Evolutionary conservation across 2,797 vertebrate genomes (phyloP), one percentile per base, ranked within the genome.

Genomic region (Hapalemur alaotrensis): DNA sequence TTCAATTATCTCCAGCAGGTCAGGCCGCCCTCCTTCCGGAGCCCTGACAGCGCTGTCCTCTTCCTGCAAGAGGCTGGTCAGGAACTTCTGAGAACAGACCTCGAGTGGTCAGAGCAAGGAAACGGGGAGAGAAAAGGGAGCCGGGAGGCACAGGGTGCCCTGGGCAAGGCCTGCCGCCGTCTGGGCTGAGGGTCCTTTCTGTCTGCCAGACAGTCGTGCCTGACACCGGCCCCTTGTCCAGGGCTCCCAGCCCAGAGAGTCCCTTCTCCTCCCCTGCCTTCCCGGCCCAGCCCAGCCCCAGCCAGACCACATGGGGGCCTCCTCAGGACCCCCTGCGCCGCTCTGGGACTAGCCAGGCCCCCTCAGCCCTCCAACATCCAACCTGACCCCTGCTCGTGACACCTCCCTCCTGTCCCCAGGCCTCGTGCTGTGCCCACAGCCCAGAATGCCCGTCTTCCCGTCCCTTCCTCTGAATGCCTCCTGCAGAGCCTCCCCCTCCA

Each of bases 131-230:
- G 12, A 28, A 18, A 48, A 50, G 13, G 18, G 50, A 78, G 25
- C 4, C 23, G 0, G 12, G 41, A 28, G 75, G 32, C 20, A 3
- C 59, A 3, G 46, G 65, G 38, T 23, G 35, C n/a, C 63, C 41
- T 43, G 1, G 35, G 18, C 43, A 28, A 4, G 13, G 17, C 61
- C 52, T 2, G 0, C 5, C 63, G 48, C 13, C 5, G 7, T 46
- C 14, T 22, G 30, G 5, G 72, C 28, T 0, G 15, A 38, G 28
- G 46, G n/a, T 46, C 41, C n/a, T 65, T 41, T 78, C 23, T 22
- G 0, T 2, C 5, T 0, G 14, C 28, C n/a, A 30, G 35, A 54
- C 3, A 6, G 10, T 28, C 5, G 1, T 13, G 38, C 48, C 48
- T 0, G 15, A 63, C 30, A 30, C 73, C 11, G 0, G 0, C 14